Percentiles rank a stretch among this genome's conserved stretches.
Conservation (phyloP, 1,140 invertebrate genomes). For the Sarcophaga bullata region DNA sequence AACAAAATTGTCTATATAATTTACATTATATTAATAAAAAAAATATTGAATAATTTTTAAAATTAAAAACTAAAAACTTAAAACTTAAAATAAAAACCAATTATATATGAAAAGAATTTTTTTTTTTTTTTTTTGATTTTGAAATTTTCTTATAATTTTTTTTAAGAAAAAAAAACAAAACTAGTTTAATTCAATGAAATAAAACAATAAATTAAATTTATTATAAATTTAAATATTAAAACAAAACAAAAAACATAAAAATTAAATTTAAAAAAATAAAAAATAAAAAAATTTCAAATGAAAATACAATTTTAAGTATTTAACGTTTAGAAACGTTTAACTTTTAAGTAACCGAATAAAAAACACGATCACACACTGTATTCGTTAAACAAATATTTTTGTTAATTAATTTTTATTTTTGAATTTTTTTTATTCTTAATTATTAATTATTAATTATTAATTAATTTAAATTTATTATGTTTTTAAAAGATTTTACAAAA, state of each 20-base stretch:
- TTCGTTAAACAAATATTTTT: background rate
- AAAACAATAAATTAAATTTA: background rate
- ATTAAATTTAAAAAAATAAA: background rate
- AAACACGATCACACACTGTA: background rate
- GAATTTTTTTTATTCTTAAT: background rate
- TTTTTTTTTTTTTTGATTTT: no score
- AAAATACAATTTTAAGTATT: slow-evolving; percentile 6
- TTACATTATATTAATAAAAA: slow-evolving; percentile 32
- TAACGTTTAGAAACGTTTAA: no score
- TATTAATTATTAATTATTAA: background rate
- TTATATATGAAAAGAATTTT: background rate
- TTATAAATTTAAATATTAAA: slow-evolving; percentile 1
- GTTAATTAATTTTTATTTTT: slow-evolving; percentile 3
- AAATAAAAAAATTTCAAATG: background rate
- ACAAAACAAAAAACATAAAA: slow-evolving; percentile 14
- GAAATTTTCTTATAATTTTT: background rate
- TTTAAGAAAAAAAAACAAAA: slow-evolving; percentile 10
- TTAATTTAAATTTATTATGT: background rate
- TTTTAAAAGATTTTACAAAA: no score
- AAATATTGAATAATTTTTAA: slow-evolving; percentile 1
- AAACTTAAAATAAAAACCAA: background rate
- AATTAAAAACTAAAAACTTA: background rate
- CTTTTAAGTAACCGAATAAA: no score
- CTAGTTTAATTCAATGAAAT: no score
- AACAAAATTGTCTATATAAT: slow-evolving; percentile 30